Evolutionary conservation across 2,888 invertebrate species (phyloP).

Genomic region (Alloscopus bannaensis): DNA sequence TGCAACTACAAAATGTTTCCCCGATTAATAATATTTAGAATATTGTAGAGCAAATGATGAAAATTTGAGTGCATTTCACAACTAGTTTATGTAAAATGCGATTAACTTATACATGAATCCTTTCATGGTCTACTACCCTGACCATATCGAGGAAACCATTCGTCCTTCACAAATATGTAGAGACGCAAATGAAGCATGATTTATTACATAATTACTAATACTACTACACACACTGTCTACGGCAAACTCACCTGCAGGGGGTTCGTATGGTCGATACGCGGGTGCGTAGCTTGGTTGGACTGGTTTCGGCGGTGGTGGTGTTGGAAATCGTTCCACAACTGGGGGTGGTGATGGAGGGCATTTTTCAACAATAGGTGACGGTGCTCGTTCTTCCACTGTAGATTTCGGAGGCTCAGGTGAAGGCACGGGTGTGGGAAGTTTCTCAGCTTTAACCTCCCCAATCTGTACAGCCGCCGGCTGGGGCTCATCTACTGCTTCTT

Average conservation of each 20-base stretch:
- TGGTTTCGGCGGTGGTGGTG: slow-evolving; percentile 40
- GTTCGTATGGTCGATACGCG: background rate
- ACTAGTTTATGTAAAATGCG: too few species aligned
- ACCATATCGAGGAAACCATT: too few species aligned
- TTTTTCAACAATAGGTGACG: background rate
- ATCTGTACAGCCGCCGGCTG: slow-evolving; percentile 12
- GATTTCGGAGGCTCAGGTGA: background rate
- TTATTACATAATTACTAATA: background rate
- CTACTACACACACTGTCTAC: too few species aligned
- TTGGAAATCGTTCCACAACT: slow-evolving; percentile 11
- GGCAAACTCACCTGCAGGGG: slow-evolving; percentile 12
- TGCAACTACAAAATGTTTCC: background rate
- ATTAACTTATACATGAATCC: too few species aligned
- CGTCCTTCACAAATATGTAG: too few species aligned
- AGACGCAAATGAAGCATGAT: too few species aligned
- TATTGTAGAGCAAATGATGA: too few species aligned
- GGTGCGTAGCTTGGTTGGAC: background rate
- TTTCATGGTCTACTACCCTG: too few species aligned
- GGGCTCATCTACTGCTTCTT: slow-evolving; percentile 35
- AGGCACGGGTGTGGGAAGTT: background rate
- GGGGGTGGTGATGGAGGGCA: slow-evolving; percentile 32
- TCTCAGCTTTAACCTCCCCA: slow-evolving; percentile 20
- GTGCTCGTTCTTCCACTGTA: background rate
- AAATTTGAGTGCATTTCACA: too few species aligned
- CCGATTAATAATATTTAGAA: too few species aligned